phyloP scores from a whole-genome alignment of 64 coral and sea anemone species.

The Acropora tenuis region DNA sequence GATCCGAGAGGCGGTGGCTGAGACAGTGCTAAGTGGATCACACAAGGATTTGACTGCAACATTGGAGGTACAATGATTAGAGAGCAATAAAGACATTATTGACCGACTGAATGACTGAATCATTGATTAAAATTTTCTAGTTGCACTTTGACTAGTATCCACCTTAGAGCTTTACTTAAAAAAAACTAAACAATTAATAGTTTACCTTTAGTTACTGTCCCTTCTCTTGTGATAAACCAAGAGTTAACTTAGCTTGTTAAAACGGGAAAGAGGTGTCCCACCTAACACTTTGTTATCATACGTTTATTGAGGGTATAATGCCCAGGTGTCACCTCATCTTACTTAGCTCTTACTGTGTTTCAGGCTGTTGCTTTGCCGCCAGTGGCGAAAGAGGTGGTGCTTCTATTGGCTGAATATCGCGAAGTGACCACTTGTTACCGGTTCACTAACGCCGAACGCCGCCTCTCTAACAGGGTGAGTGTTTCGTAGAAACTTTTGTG shows the following conservation, averaged over 20 bases:
- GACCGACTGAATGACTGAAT: too few species aligned
- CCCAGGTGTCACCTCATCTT: not conserved
- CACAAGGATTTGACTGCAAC: conserved; percentile 2
- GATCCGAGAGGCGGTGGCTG: conserved; percentile 47
- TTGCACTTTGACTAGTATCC: too few species aligned
- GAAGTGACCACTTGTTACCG: conserved; percentile 47
- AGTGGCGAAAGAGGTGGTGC: not conserved
- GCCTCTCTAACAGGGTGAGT: conserved; percentile 15
- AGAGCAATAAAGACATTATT: not conserved
- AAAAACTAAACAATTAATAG: too few species aligned
- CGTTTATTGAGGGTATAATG: too few species aligned
- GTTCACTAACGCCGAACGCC: not conserved
- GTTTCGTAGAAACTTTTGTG: not conserved
- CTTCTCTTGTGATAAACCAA: too few species aligned
- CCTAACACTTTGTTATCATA: too few species aligned
- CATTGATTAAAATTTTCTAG: too few species aligned
- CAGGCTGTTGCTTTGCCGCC: not conserved
- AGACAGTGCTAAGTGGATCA: conserved; percentile 43
- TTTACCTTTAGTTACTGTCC: too few species aligned
- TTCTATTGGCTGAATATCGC: conserved; percentile 29
- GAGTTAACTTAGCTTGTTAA: too few species aligned
- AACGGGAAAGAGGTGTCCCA: too few species aligned
- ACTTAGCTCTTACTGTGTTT: not conserved
- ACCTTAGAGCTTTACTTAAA: too few species aligned
- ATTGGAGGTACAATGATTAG: conserved; percentile 3